These are phyloP conservation scores for Eueides isabella DNA, from an alignment of 1,140 invertebrate species.

Conservation along the genomic window DNA sequence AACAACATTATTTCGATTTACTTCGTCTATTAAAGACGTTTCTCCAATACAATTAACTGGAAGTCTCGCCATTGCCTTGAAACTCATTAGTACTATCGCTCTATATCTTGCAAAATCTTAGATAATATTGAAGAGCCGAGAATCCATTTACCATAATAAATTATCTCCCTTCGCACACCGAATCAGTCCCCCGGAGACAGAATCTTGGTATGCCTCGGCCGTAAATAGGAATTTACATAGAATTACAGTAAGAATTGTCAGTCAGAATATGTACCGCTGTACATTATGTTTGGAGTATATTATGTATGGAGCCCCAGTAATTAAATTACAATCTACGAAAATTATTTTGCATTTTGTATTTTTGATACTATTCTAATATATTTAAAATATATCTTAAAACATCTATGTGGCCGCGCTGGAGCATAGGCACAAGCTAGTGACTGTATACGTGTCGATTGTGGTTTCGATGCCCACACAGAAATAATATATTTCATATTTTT, in stretches of 20 bases:
- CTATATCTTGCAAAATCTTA: conserved; percentile 44
- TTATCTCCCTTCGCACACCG: conserved; percentile 18
- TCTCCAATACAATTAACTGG: neutral
- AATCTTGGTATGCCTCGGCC: conserved; percentile 29
- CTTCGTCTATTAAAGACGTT: neutral
- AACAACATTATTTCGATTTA: neutral
- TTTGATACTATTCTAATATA: neutral
- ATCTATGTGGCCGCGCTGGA: too few relatives aligned
- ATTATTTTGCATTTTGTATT: neutral
- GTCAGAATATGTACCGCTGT: neutral
- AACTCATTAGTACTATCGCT: conserved; percentile 17
- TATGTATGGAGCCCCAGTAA: neutral
- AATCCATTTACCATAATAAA: conserved; percentile 29
- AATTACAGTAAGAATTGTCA: conserved; percentile 30
- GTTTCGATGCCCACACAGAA: too few relatives aligned
- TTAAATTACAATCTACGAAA: neutral
- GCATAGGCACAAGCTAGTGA: too few relatives aligned
- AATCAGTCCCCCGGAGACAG: conserved; percentile 20
- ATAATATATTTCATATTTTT: too few relatives aligned
- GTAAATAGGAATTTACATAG: conserved; percentile 48
- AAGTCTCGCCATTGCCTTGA: neutral
- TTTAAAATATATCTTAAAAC: neutral
- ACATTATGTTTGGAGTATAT: too few relatives aligned
- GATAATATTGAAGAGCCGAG: conserved; percentile 20
- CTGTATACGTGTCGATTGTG: too few relatives aligned